phyloP scores from a whole-genome alignment of 2,888 invertebrate species.

The Heteromyza rotundicornis region DNA sequence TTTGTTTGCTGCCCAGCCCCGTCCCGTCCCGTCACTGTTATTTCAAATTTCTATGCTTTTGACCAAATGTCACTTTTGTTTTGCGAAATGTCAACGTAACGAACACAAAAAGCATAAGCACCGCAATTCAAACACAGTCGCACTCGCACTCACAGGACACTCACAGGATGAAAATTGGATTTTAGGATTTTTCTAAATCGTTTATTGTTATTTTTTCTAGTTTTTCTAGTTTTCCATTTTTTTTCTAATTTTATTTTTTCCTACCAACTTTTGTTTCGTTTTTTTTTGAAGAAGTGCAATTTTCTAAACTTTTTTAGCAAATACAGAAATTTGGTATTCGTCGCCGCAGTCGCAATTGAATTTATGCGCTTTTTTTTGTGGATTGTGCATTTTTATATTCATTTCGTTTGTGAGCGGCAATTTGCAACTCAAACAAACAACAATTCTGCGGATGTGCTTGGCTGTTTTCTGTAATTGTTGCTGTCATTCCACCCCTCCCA shows the following conservation, averaged over 20 bases:
- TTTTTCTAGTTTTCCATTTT: not conserved
- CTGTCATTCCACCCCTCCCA: not conserved
- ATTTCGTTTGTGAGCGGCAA: not conserved
- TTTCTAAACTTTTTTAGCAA: conserved; percentile 28
- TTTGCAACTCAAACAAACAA: not conserved
- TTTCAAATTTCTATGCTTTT: conserved; percentile 37
- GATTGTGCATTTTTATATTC: conserved; percentile 31
- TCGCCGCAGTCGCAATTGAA: conserved; percentile 48
- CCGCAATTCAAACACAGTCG: not conserved
- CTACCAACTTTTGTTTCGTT: not conserved
- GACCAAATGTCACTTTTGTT: conserved; percentile 53
- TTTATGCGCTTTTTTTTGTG: conserved; percentile 29
- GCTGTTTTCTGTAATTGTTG: not conserved
- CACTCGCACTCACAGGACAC: not conserved
- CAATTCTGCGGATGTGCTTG: not conserved
- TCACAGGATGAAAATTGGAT: not conserved
- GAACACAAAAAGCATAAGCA: conserved; percentile 49
- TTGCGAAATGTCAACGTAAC: conserved; percentile 53
- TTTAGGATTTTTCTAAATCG: not conserved
- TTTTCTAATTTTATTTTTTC: no score
- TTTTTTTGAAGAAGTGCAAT: not conserved
- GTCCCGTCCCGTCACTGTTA: not conserved
- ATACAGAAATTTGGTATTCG: conserved; percentile 39
- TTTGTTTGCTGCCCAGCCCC: not conserved
- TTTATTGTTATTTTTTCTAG: conserved; percentile 8